Percentiles rank a stretch among this genome's conserved stretches.
Conservation (phyloP, 2,888 invertebrate genomes). For the Drosophila formosana region DNA sequence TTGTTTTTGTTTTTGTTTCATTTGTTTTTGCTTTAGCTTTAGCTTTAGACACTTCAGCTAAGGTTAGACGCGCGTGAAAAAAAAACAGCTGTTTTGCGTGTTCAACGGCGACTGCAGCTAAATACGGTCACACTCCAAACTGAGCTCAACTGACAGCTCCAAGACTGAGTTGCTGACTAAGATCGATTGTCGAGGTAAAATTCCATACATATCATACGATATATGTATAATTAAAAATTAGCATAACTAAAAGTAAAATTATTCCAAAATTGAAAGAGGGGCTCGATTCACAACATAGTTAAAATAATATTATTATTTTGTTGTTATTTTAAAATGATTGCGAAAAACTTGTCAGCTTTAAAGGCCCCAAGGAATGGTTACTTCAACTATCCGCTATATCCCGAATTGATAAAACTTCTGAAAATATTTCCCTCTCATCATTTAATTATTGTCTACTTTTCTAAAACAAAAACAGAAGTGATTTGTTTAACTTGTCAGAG, state of each 20-base stretch:
- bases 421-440: too few relatives aligned
- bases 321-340: too few relatives aligned
- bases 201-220: not conserved
- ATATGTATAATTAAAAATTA: not conserved
- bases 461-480: too few relatives aligned
- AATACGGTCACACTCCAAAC: constrained; percentile 49
- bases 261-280: too few relatives aligned
- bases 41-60: constrained; percentile 34
- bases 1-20: constrained; percentile 19
- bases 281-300: too few relatives aligned
- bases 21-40: not conserved
- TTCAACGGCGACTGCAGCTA: constrained; percentile 2
- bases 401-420: too few relatives aligned
- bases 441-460: too few relatives aligned
- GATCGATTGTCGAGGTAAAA: not conserved
- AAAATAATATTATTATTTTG: too few relatives aligned
- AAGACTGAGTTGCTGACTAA: not conserved
- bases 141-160: constrained; percentile 3
- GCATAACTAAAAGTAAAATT: not conserved
- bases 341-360: too few relatives aligned
- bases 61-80: constrained; percentile 53
- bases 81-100: constrained; percentile 60
- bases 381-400: too few relatives aligned
- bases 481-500: too few relatives aligned
- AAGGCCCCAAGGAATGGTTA: too few relatives aligned